Percentiles rank a stretch among this genome's conserved stretches.
Conservation (phyloP, 2,113 vertebrate genomes). For the Lepus europaeus region DNA sequence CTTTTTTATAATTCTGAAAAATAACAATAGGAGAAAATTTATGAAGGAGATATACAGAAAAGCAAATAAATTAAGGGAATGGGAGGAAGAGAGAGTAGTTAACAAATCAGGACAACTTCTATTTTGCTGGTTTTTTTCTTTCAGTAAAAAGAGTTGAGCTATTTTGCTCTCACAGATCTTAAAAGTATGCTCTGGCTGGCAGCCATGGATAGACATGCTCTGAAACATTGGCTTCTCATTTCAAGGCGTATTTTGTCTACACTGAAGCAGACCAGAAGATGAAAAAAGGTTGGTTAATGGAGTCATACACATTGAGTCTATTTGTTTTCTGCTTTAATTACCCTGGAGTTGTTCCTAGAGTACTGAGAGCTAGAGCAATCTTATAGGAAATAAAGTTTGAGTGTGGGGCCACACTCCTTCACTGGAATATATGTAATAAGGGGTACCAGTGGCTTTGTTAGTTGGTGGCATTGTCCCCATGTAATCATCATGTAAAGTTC, state of each 20-base stretch:
- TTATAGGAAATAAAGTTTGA: background rate
- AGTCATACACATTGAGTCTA: background rate
- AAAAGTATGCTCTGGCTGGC: conserved; percentile 58
- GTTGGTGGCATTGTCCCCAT: background rate
- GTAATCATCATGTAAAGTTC: background rate
- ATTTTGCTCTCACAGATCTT: conserved; percentile 42
- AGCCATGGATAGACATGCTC: conserved; percentile 34
- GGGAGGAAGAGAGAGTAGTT: background rate
- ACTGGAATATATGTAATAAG: background rate
- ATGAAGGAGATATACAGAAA: background rate
- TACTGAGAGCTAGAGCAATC: background rate
- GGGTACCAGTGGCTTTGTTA: background rate
- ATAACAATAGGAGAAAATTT: background rate
- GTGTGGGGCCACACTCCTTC: background rate
- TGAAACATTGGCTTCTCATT: conserved; percentile 67
- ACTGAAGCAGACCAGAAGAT: background rate
- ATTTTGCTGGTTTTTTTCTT: conserved; percentile 26
- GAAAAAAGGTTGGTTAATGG: background rate
- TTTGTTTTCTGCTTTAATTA: background rate
- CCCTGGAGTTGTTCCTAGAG: background rate
- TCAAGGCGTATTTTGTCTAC: conserved; percentile 31
- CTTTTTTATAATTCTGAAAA: background rate
- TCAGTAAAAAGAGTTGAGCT: conserved; percentile 66
- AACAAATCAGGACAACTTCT: conserved; percentile 69
- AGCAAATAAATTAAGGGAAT: background rate